A percentile compares a stretch with the other conserved stretches of the same genome.
Conservation (phyloP, 2,797 vertebrate species). For the Meda fulgida region DNA sequence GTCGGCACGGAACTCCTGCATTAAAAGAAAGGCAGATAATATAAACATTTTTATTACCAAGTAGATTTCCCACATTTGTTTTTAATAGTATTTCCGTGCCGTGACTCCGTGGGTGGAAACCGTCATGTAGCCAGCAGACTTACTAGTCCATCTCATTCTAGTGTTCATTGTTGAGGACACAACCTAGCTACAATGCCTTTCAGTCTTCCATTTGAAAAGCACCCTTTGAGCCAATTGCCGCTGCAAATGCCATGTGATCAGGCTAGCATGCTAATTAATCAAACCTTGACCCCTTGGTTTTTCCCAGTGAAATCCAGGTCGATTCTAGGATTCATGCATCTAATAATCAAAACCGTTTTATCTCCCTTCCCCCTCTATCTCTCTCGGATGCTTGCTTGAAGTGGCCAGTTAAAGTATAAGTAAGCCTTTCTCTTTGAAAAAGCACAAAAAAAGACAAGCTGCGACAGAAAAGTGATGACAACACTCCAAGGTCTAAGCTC, state of each 20-base stretch:
- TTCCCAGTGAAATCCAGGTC: neutral
- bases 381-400: neutral
- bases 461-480: slow-evolving; percentile 14
- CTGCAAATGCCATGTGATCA: neutral
- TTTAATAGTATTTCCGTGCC: neutral
- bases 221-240: neutral
- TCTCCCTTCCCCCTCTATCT: no score
- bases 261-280: neutral
- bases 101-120: neutral
- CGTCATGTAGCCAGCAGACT: neutral
- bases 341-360: neutral
- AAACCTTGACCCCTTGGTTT: neutral
- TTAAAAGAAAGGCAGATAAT: neutral
- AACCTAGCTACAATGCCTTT: neutral
- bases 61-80: neutral
- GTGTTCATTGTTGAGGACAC: neutral
- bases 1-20: neutral
- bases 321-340: neutral
- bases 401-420: neutral
- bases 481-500: neutral
- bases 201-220: neutral
- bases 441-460: slow-evolving; percentile 2
- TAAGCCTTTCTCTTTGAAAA: slow-evolving; percentile 19
- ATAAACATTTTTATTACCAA: no score
- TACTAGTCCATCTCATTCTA: neutral